Percentiles rank a stretch among this genome's conserved stretches.
phyloP scores from a whole-genome alignment of 2,113 vertebrate genomes.

The Lepidothrix coronata region DNA sequence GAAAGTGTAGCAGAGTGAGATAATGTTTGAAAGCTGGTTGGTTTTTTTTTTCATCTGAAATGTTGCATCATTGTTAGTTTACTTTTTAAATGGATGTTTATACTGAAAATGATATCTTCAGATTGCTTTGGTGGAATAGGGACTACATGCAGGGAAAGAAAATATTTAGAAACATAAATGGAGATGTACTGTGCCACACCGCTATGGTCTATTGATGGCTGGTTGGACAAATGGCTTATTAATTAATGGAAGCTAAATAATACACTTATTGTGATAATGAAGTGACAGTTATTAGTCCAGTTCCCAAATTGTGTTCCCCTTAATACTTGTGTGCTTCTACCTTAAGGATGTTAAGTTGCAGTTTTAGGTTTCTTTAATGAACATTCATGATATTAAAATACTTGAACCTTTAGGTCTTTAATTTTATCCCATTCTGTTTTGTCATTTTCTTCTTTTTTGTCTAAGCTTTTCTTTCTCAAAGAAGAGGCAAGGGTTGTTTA shows the following conservation, averaged over 20 bases:
- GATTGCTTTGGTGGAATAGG: neutral
- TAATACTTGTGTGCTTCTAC: neutral
- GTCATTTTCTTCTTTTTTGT: neutral
- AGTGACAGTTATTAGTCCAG: neutral
- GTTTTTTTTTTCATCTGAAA: neutral
- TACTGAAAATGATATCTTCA: neutral
- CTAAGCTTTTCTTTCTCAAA: neutral
- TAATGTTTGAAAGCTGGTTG: neutral
- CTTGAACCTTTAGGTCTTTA: neutral
- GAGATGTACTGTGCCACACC: neutral
- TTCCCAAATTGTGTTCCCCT: neutral
- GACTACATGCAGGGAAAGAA: neutral
- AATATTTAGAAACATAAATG: neutral
- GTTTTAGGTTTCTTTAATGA: neutral
- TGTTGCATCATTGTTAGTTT: neutral
- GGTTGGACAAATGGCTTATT: neutral
- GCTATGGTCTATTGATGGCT: neutral
- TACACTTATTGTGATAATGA: neutral
- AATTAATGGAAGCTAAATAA: neutral
- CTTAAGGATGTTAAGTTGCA: neutral
- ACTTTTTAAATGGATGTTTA: neutral
- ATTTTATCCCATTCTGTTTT: neutral
- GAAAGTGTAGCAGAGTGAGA: neutral
- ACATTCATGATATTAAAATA: neutral
- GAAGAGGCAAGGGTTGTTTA: neutral